phyloP scores from a whole-genome alignment of 2,113 vertebrate genomes.

The Thomomys bottae region DNA sequence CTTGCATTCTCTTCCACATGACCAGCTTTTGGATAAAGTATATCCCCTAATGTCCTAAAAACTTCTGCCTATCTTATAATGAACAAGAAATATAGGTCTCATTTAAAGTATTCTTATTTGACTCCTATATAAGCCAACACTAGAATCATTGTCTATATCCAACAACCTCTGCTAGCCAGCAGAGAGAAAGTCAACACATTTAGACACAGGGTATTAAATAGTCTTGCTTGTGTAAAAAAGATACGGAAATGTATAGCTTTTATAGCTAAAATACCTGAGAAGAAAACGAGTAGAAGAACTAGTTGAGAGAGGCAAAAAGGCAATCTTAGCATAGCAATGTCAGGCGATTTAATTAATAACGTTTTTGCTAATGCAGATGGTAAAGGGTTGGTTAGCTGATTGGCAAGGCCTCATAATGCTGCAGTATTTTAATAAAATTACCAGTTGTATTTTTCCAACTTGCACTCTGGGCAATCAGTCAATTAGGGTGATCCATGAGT shows the following conservation, averaged over 20 bases:
- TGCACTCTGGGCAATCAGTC: neutral
- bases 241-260: neutral
- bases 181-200: neutral
- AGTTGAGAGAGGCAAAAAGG: fast-evolving
- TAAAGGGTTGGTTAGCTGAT: neutral
- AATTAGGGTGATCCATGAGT: neutral
- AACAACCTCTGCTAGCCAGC: neutral
- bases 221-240: no score
- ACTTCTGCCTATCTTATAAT: neutral
- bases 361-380: neutral
- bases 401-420: neutral
- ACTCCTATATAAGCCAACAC: neutral
- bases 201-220: neutral
- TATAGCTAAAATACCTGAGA: neutral
- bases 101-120: neutral
- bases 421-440: neutral
- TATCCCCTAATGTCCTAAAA: constrained; percentile 32
- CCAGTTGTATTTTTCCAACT: neutral
- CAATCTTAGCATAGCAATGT: neutral
- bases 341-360: neutral
- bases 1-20: neutral
- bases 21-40: neutral
- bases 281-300: constrained; percentile 1
- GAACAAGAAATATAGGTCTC: neutral
- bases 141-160: neutral